Percentiles rank a stretch among this genome's conserved stretches.
Evolutionary conservation across 1,140 invertebrate genomes (phyloP).

Genomic region (Physella acuta): DNA sequence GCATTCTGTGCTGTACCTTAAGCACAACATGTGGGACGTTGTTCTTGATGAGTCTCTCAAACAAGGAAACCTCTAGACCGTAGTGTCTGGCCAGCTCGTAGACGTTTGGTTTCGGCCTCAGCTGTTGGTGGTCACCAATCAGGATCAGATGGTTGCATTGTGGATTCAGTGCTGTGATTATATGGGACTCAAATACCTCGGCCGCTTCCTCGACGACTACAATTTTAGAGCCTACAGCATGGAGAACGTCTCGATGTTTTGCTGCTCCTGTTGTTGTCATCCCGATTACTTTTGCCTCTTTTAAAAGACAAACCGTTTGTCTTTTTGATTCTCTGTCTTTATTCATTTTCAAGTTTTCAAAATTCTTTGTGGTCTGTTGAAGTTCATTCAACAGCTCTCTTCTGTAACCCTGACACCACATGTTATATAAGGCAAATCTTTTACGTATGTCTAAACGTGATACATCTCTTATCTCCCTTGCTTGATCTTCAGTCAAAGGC

Average conservation of each 20-base stretch:
- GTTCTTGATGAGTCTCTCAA: slow-evolving; percentile 58
- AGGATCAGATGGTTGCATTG: slow-evolving; percentile 72
- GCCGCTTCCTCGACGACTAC: slow-evolving; percentile 62
- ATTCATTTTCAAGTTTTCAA: not conserved
- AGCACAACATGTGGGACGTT: slow-evolving; percentile 49
- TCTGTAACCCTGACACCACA: not conserved
- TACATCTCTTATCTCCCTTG: too few relatives aligned
- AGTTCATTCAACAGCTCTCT: not conserved
- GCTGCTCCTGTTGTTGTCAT: slow-evolving; percentile 59
- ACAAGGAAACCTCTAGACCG: slow-evolving; percentile 58
- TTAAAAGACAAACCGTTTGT: slow-evolving; percentile 46
- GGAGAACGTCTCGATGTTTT: slow-evolving; percentile 37
- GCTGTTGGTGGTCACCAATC: slow-evolving; percentile 67
- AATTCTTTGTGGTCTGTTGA: not conserved
- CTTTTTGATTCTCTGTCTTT: slow-evolving; percentile 6
- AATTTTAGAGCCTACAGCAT: slow-evolving; percentile 42
- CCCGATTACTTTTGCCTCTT: slow-evolving; percentile 49
- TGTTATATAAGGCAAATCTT: not conserved
- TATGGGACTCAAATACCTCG: slow-evolving; percentile 42
- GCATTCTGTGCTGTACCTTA: slow-evolving; percentile 41
- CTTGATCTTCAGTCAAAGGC: too few relatives aligned
- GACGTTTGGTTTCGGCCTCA: slow-evolving; percentile 58
- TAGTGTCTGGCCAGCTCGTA: slow-evolving; percentile 51
- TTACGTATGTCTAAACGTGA: not conserved
- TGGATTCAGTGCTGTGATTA: slow-evolving; percentile 62